Percentiles rank a stretch among this genome's conserved stretches.
Evolutionary conservation across 1,140 invertebrate genomes (phyloP).

Genomic region (Drosophila setifemur): DNA sequence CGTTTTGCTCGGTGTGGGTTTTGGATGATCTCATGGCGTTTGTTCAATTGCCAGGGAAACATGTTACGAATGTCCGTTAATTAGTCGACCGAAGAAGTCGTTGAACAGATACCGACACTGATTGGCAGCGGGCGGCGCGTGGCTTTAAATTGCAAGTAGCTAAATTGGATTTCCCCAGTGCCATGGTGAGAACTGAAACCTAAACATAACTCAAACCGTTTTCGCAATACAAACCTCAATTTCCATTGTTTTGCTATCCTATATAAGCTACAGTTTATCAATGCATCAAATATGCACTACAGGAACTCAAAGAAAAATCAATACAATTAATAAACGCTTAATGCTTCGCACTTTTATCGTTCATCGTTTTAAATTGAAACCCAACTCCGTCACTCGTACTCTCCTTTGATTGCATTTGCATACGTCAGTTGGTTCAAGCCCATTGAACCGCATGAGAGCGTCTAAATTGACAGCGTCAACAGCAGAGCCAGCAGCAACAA

Average conservation of each 20-base stretch:
- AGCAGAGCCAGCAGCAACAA: constrained; percentile 13
- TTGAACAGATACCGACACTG: not conserved
- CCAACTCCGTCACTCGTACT: not conserved
- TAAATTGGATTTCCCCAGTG: not conserved
- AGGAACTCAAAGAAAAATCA: too few species aligned
- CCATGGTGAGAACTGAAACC: too few species aligned
- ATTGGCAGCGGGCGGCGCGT: constrained; percentile 25
- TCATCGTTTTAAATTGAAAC: not conserved
- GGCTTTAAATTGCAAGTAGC: constrained; percentile 26
- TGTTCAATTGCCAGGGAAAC: constrained; percentile 49
- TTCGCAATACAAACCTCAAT: too few species aligned
- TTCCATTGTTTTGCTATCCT: too few species aligned
- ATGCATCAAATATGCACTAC: too few species aligned
- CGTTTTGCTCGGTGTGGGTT: not conserved
- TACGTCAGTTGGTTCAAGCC: constrained; percentile 49
- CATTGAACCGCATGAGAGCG: constrained; percentile 66
- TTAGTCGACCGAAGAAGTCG: constrained; percentile 25
- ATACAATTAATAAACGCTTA: not conserved
- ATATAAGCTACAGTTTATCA: too few species aligned
- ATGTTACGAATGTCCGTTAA: constrained; percentile 45
- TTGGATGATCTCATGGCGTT: constrained; percentile 57
- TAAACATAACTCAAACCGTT: too few species aligned
- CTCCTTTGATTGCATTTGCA: constrained; percentile 32
- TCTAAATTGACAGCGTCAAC: constrained; percentile 61
- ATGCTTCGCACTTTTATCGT: not conserved